A percentile compares a stretch with the other conserved stretches of the same genome.
phyloP scores from a whole-genome alignment of 2,113 vertebrate species.

The Chionodraco myersi region DNA sequence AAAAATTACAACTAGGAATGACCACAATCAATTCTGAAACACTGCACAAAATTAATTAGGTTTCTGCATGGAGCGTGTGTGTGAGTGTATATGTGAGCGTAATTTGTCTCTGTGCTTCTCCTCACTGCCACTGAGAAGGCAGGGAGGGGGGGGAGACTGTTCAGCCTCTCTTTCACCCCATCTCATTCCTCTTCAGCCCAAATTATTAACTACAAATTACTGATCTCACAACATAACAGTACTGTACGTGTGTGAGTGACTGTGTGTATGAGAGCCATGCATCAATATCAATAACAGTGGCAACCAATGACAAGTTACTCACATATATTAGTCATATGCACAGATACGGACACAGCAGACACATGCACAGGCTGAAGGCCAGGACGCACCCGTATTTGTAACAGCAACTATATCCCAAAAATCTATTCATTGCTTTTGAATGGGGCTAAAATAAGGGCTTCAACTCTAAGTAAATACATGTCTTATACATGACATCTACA shows the following conservation, averaged over 20 bases:
- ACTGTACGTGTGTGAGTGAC: conserved; percentile 10
- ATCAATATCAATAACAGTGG: conserved; percentile 85
- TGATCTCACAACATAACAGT: conserved; percentile 82
- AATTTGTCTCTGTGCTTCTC: conserved; percentile 86
- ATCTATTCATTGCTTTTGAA: neutral
- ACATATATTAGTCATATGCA: conserved; percentile 76
- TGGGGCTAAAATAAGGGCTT: neutral
- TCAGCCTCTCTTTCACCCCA: conserved; percentile 87
- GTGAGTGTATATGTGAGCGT: conserved; percentile 25
- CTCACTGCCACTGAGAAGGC: conserved; percentile 61
- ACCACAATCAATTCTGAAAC: conserved; percentile 96
- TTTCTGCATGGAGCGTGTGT: conserved; percentile 90
- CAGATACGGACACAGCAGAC: too few species aligned
- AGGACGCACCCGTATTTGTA: neutral
- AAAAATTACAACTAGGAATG: conserved; percentile 93
- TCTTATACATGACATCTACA: too few species aligned
- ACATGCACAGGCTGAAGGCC: neutral
- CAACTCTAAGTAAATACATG: too few species aligned
- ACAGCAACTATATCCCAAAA: neutral
- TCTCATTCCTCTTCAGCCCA: conserved; percentile 88
- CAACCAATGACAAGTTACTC: conserved; percentile 78
- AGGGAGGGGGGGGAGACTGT: neutral
- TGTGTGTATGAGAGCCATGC: conserved; percentile 75
- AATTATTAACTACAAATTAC: conserved; percentile 94
- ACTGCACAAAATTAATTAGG: conserved; percentile 97